Conservation (phyloP, 1,140 invertebrate species). For the Augochlora pura region DNA sequence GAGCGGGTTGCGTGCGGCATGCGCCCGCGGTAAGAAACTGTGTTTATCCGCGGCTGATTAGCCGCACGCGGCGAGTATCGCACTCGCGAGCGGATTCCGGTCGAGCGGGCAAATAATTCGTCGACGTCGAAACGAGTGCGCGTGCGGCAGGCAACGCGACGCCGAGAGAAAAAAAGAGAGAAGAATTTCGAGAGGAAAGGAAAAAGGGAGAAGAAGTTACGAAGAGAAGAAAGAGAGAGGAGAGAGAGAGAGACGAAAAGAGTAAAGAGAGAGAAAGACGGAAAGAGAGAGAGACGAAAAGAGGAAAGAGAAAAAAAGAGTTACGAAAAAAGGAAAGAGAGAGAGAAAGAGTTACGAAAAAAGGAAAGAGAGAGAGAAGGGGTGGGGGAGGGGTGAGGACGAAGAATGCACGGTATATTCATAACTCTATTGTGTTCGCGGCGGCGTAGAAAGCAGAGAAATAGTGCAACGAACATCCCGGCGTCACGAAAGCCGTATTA, state of each 20-base stretch:
- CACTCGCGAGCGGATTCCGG: not conserved
- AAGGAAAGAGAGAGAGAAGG: no score
- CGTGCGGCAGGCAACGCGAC: not conserved
- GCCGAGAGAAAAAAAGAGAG: not conserved
- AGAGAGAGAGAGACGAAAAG: no score
- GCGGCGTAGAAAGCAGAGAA: not conserved
- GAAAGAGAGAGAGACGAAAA: not conserved
- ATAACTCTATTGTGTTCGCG: not conserved
- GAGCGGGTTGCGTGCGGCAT: not conserved
- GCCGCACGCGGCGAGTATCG: slow-evolving; percentile 7
- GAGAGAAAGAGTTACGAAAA: no score
- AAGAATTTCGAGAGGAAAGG: no score
- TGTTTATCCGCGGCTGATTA: slow-evolving; percentile 19
- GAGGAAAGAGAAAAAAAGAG: not conserved
- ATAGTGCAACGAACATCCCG: slow-evolving; percentile 23
- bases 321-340: no score
- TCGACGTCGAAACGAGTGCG: slow-evolving; percentile 11
- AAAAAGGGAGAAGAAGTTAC: not conserved
- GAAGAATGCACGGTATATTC: slow-evolving; percentile 9
- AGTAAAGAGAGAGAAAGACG: no score
- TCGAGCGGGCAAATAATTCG: not conserved
- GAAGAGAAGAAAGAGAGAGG: no score
- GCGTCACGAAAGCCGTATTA: slow-evolving; percentile 25
- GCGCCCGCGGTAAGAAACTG: not conserved
- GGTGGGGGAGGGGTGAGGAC: not conserved